These are phyloP conservation scores for Megastigmus dorsalis DNA, from an alignment of 2,888 invertebrate species.

Conservation along the genomic window DNA sequence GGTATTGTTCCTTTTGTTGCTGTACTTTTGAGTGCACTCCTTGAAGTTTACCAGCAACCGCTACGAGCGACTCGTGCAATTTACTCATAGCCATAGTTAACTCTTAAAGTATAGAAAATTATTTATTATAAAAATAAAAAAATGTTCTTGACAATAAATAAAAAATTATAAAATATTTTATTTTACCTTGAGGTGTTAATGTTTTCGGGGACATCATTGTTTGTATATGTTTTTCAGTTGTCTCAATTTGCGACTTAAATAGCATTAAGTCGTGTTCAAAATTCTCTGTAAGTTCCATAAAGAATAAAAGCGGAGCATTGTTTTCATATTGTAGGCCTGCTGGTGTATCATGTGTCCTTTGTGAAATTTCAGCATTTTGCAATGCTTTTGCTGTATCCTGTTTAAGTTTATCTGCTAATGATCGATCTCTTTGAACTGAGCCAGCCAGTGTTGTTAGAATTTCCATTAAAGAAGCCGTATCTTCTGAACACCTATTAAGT, in stretches of 20 bases:
- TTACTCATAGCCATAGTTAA: constrained; percentile 85
- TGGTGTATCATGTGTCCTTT: constrained; percentile 86
- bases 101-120: constrained; percentile 77
- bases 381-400: constrained; percentile 83
- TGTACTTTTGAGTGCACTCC: constrained; percentile 87
- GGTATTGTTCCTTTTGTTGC: constrained; percentile 88
- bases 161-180: not conserved
- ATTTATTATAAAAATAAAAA: constrained; percentile 8
- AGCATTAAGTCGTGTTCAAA: constrained; percentile 83
- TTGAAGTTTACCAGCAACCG: constrained; percentile 90
- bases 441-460: constrained; percentile 79
- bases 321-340: constrained; percentile 86
- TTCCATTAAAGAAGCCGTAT: constrained; percentile 79
- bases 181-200: constrained; percentile 80
- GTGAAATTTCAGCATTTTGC: constrained; percentile 85
- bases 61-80: constrained; percentile 90
- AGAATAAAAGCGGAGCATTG: constrained; percentile 82
- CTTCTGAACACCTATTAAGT: constrained; percentile 79
- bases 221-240: constrained; percentile 83
- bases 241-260: constrained; percentile 83
- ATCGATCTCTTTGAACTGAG: constrained; percentile 79
- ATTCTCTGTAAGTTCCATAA: constrained; percentile 80
- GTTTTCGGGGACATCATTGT: constrained; percentile 80
- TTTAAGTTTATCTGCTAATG: constrained; percentile 80
- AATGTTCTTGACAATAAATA: no score